A percentile compares a stretch with the other conserved stretches of the same genome.
Conservation (phyloP, 2,888 invertebrate species). For the Cerastis rubricosa region DNA sequence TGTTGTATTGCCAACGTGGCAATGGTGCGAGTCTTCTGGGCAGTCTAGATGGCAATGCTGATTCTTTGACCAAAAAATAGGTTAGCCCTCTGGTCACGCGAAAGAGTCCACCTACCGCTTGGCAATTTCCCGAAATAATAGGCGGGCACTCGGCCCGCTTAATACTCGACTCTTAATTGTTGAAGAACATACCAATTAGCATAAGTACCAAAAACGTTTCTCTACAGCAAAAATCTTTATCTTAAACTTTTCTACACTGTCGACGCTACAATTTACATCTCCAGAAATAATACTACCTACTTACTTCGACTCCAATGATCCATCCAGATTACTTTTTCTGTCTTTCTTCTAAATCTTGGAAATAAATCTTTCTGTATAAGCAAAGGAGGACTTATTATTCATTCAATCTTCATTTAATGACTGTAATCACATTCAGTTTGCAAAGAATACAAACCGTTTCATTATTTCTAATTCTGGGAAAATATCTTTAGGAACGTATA, state of each 20-base stretch:
- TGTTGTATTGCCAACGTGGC: too few species aligned
- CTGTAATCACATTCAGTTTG: conserved; percentile 18
- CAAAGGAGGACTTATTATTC: conserved; percentile 4
- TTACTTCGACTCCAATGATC: neutral
- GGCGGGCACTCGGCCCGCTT: too few species aligned
- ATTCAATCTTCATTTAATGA: neutral
- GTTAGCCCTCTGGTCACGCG: too few species aligned
- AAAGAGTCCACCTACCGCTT: too few species aligned
- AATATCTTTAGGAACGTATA: neutral
- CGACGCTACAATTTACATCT: neutral
- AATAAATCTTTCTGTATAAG: conserved; percentile 5
- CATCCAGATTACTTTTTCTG: conserved; percentile 1
- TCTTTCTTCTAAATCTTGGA: neutral
- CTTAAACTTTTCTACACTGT: too few species aligned
- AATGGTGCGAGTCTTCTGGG: too few species aligned
- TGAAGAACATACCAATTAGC: neutral
- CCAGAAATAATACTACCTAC: neutral
- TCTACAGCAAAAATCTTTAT: neutral
- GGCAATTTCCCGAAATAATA: too few species aligned
- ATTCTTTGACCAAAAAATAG: too few species aligned
- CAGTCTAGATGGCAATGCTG: too few species aligned
- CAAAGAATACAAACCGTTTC: conserved; percentile 3
- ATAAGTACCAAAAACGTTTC: neutral
- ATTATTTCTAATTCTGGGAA: neutral
- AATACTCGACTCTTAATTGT: too few species aligned